Evolutionary conservation across 1,140 invertebrate species (phyloP).

Genomic region (Drosophila virilis): DNA sequence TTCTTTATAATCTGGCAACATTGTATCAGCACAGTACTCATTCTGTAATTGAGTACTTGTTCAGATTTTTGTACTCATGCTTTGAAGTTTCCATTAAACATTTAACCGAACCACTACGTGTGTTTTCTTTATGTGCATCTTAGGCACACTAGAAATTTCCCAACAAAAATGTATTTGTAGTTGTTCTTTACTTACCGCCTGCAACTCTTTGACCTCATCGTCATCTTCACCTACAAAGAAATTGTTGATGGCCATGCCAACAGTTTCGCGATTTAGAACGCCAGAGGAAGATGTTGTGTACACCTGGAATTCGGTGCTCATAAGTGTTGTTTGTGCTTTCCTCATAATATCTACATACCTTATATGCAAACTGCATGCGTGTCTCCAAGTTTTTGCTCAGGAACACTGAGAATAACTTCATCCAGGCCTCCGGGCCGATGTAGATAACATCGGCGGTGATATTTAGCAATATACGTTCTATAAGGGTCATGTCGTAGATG

Average conservation of each 20-base stretch:
- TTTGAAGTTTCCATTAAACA: too few species aligned
- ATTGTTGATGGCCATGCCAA: slow-evolving; percentile 66
- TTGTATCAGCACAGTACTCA: too few species aligned
- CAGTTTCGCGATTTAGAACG: slow-evolving; percentile 65
- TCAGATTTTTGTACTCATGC: too few species aligned
- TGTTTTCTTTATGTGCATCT: too few species aligned
- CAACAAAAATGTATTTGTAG: too few species aligned
- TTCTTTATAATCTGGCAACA: too few species aligned
- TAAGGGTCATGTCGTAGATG: slow-evolving; percentile 69
- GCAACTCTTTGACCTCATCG: slow-evolving; percentile 72
- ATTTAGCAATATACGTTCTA: slow-evolving; percentile 71
- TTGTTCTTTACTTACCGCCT: slow-evolving; percentile 51
- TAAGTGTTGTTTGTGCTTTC: too few species aligned
- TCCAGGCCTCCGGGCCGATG: slow-evolving; percentile 68
- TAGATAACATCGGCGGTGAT: slow-evolving; percentile 65
- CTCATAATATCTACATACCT: slow-evolving; percentile 28
- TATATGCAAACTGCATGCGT: slow-evolving; percentile 65
- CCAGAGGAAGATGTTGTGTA: slow-evolving; percentile 58
- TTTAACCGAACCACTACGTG: too few species aligned
- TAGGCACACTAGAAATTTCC: too few species aligned
- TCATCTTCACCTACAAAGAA: slow-evolving; percentile 77
- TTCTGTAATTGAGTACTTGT: too few species aligned
- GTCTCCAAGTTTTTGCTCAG: slow-evolving; percentile 55
- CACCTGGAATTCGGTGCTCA: slow-evolving; percentile 37
- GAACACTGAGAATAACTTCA: slow-evolving; percentile 69